These are phyloP conservation scores for Kuschelorhynchus macadamiae DNA, from an alignment of 2,888 invertebrate genomes.

Conservation along the genomic window DNA sequence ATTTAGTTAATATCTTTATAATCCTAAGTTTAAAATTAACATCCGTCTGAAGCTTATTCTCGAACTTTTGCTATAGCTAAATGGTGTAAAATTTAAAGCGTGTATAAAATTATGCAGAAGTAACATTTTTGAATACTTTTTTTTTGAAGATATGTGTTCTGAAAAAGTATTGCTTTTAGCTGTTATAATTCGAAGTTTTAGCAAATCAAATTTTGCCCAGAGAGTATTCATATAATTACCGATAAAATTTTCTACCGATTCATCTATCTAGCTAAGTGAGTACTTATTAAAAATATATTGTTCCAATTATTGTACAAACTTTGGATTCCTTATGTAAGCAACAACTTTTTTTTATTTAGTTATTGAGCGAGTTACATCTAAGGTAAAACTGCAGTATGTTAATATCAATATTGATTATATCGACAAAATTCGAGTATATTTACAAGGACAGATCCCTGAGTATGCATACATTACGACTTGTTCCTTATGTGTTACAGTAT, in stretches of 20 bases:
- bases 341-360: conserved; percentile 24
- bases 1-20: conserved; percentile 10
- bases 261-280: conserved; percentile 11
- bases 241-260: conserved; percentile 10
- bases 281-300: conserved; percentile 45
- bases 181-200: conserved; percentile 15
- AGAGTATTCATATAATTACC: neutral
- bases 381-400: conserved; percentile 10
- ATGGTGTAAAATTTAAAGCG: conserved; percentile 33
- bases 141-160: conserved; percentile 40
- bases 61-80: conserved; percentile 23
- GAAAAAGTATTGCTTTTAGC: conserved; percentile 27
- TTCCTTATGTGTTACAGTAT: conserved; percentile 28
- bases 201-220: too few relatives aligned
- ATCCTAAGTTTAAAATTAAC: conserved; percentile 16
- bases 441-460: conserved; percentile 46
- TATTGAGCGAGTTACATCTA: conserved; percentile 32
- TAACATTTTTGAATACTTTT: conserved; percentile 12
- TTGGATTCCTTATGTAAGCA: conserved; percentile 33
- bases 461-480: conserved; percentile 31
- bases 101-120: conserved; percentile 26
- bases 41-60: neutral
- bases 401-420: conserved; percentile 9
- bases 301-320: conserved; percentile 49
- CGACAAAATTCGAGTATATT: conserved; percentile 25